Conservation (phyloP, 2,888 invertebrate species). For the Oligia fasciuncula region DNA sequence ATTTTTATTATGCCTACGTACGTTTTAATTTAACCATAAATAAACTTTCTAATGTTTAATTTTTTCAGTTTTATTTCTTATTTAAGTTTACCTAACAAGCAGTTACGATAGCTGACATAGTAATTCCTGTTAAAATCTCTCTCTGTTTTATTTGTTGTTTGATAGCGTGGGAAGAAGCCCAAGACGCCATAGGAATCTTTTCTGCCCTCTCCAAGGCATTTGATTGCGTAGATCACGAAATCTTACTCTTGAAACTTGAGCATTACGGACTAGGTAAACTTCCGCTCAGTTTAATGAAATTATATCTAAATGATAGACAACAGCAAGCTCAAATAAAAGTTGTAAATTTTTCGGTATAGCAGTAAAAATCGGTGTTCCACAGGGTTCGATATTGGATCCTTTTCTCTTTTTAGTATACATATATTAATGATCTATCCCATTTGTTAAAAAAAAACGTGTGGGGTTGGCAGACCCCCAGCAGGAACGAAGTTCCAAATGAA, state of each 20-base stretch:
- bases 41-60: background rate
- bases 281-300: background rate
- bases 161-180: background rate
- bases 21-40: too few relatives aligned
- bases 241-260: background rate
- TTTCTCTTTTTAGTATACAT: too few relatives aligned
- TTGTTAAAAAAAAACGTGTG: too few relatives aligned
- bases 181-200: background rate
- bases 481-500: too few relatives aligned
- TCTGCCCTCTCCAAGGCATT: background rate
- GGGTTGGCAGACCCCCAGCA: too few relatives aligned
- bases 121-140: background rate
- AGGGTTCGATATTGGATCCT: too few relatives aligned
- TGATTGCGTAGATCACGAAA: background rate
- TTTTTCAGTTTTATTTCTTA: background rate
- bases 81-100: background rate
- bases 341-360: too few relatives aligned
- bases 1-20: too few relatives aligned
- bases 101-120: background rate
- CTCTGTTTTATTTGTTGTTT: background rate
- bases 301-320: background rate
- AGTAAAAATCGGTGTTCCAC: too few relatives aligned
- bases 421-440: too few relatives aligned
- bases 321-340: too few relatives aligned
- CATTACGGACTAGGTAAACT: background rate